Conservation (phyloP, 2,113 vertebrate species). For the Dryoscopus gambensis region DNA sequence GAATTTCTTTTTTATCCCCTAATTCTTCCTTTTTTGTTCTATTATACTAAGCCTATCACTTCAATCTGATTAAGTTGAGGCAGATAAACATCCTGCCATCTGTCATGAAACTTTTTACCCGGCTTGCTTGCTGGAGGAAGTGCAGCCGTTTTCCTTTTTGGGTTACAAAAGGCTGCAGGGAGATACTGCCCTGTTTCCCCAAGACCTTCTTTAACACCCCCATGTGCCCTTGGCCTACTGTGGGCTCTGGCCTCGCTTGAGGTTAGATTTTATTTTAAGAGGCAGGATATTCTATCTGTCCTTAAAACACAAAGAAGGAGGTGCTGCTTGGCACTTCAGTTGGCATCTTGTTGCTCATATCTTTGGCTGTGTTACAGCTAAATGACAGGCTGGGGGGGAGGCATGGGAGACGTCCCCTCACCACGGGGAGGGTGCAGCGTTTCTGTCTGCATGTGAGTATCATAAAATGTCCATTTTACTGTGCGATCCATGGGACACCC, state of each 20-base stretch:
- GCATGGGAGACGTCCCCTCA: background rate
- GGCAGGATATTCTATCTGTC: background rate
- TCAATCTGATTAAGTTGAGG: background rate
- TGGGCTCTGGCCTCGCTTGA: background rate
- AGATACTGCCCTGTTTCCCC: background rate
- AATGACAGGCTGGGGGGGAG: background rate
- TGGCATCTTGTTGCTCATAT: background rate
- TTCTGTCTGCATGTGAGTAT: background rate
- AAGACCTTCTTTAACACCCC: background rate
- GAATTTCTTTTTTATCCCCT: background rate
- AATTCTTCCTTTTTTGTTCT: slow-evolving; percentile 13
- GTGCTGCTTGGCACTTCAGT: background rate
- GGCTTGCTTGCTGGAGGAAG: background rate
- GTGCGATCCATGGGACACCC: background rate
- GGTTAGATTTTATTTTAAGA: background rate
- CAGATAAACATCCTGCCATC: slow-evolving; percentile 49
- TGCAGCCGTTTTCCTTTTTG: background rate
- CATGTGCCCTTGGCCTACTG: background rate
- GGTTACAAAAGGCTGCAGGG: background rate
- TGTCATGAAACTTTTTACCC: background rate
- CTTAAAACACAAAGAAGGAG: background rate
- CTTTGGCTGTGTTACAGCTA: background rate
- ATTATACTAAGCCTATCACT: background rate
- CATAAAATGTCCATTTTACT: background rate
- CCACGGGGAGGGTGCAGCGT: fast-evolving